Base-by-base conservation (phyloP, 2,888 invertebrate genomes). In the Nebria brevicollis region DNA sequence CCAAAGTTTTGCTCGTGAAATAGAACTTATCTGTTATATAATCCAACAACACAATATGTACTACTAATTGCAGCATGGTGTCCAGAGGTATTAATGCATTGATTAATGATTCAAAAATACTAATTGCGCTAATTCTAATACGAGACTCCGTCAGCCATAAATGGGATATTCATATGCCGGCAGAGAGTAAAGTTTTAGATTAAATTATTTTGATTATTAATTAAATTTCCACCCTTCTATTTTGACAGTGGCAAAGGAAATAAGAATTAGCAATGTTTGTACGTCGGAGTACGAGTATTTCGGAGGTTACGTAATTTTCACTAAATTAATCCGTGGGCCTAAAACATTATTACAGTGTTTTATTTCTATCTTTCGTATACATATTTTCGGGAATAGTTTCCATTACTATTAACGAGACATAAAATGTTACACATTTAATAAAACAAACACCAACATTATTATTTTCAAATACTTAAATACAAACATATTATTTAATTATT, bases 171-270 rank as follows among this genome's bases (percentile, higher is more conserved):
- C 72, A 78, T 73, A 66, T 78, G 41, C 11, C 54, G 54, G 73
- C 34, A 73, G 66, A 43, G 41, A 5, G 8, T 26, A 26, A 72
- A 77, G 72, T 77, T 77, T 64, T 54, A 64, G 34, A 77, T 72
- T 77, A 72, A 77, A 77, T 77, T 77, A 77, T 77, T 72, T 25
- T 70, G 64, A 72, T 72, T 54, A 72, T 54, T 77, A 77, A 77
- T 77, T 77, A 77, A 54, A 64, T 77, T 77, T 70, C 34, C 26
- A 54, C 20, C 6, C 54, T 25, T 68, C 42, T 70, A 54, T 70
- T 77, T 70, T 25, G 72, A 70, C 25, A 77, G 8, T n/a, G 68
- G 54, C 13, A 1, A 68, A 70, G 6, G 25, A 77, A 77, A 77
- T 77, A 64, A 77, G 64, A 64, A 54, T 72, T 43, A 75, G 20